Percentiles rank a stretch among this genome's conserved stretches.
These are phyloP conservation scores for Henicopernis longicauda DNA, from an alignment of 2,113 vertebrate species.

Conservation along the genomic window DNA sequence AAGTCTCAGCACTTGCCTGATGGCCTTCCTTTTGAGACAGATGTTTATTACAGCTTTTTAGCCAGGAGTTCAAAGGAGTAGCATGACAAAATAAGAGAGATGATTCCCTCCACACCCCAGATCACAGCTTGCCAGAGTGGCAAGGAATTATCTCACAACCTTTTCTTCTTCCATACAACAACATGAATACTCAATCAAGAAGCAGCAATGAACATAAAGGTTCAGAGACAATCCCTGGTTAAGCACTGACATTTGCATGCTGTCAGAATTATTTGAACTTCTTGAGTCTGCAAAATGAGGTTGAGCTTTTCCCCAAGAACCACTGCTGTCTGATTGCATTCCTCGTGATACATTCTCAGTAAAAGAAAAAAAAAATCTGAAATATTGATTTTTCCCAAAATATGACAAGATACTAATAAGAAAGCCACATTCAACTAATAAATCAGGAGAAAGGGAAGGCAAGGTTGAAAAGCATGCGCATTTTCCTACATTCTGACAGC, in stretches of 20 bases:
- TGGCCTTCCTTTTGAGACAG: slow-evolving; percentile 7
- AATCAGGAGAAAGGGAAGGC: neutral
- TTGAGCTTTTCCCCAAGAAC: neutral
- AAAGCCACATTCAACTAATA: neutral
- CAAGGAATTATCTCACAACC: neutral
- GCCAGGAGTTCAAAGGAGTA: neutral
- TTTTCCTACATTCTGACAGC: neutral
- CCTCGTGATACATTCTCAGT: neutral
- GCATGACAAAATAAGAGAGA: slow-evolving; percentile 17
- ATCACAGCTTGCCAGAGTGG: neutral
- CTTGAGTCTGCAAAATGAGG: neutral
- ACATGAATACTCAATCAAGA: slow-evolving; percentile 42
- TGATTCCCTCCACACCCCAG: neutral
- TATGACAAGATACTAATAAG: neutral
- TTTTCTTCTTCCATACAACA: slow-evolving; percentile 22
- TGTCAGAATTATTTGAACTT: neutral
- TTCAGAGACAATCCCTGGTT: slow-evolving; percentile 27
- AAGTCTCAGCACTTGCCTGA: slow-evolving; percentile 23
- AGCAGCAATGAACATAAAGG: neutral
- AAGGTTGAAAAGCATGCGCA: neutral
- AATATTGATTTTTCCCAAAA: neutral
- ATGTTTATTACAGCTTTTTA: slow-evolving; percentile 26
- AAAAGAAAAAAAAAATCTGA: neutral
- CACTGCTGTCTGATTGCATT: neutral
- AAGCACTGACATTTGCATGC: slow-evolving; percentile 14